Conservation (phyloP, 2,113 vertebrate genomes). For the Bucco capensis region DNA sequence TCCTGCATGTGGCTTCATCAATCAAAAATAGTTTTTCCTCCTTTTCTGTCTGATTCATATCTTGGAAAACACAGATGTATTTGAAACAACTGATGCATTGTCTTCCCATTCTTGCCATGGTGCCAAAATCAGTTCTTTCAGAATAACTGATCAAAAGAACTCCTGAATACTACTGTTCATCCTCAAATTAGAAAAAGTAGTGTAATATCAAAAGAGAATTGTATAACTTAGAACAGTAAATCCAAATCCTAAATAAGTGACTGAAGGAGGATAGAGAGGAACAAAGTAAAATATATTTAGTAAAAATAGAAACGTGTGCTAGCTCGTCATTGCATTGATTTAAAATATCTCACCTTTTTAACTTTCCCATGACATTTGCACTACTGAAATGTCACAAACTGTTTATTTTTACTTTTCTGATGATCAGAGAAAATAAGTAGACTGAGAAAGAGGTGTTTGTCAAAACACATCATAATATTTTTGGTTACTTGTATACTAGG, state of each 20-base stretch:
- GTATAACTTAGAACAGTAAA: neutral
- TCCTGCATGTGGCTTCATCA: neutral
- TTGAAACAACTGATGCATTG: neutral
- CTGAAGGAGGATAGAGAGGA: neutral
- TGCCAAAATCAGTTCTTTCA: neutral
- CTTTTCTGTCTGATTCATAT: neutral
- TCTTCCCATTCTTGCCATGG: neutral
- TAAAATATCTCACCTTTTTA: neutral
- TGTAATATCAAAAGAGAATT: neutral
- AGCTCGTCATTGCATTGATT: neutral
- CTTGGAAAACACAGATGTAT: neutral
- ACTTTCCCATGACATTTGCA: neutral
- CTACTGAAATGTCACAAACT: neutral
- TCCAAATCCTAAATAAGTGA: neutral
- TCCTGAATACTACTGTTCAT: neutral
- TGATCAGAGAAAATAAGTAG: neutral
- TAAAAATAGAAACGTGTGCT: neutral
- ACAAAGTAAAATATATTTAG: neutral
- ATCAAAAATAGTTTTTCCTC: neutral
- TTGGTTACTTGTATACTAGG: neutral
- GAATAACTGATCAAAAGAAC: neutral
- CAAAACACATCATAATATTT: neutral
- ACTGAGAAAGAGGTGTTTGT: neutral
- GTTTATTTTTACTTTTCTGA: slow-evolving; percentile 6
- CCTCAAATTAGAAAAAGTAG: neutral